phyloP scores from a whole-genome alignment of 2,797 vertebrate genomes.

The Aplochiton taeniatus region DNA sequence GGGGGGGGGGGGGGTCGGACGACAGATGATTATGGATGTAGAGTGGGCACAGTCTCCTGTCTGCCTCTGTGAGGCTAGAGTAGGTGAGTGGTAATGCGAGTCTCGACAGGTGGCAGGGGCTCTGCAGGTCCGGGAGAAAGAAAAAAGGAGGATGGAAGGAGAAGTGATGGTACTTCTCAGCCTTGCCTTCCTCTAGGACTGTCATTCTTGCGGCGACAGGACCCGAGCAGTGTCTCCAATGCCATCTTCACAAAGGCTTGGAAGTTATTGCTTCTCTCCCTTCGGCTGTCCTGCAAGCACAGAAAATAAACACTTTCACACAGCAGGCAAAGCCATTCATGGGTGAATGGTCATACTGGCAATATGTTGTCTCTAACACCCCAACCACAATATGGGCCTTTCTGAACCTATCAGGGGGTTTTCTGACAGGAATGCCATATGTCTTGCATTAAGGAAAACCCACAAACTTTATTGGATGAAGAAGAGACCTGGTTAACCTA shows the following conservation, averaged over 20 bases:
- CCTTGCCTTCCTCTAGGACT: conserved; percentile 63
- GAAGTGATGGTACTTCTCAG: conserved; percentile 42
- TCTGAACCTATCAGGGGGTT: no score
- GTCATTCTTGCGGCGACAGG: conserved; percentile 72
- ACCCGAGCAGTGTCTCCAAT: conserved; percentile 80
- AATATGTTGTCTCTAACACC: background rate
- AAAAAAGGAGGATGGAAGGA: background rate
- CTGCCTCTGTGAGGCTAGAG: conserved; percentile 37
- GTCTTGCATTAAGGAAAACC: no score
- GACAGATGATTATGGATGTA: conserved; percentile 62
- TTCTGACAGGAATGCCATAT: no score
- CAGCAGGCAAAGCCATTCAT: background rate
- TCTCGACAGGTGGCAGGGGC: conserved; percentile 36
- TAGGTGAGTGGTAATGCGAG: conserved; percentile 5
- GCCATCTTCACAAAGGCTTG: conserved; percentile 82
- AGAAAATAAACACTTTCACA: conserved; percentile 65
- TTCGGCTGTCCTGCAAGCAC: conserved; percentile 81
- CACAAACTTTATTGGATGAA: background rate
- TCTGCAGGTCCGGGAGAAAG: conserved; percentile 28
- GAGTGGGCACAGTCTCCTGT: conserved; percentile 50
- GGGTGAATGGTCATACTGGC: background rate
- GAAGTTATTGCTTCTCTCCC: conserved; percentile 86
- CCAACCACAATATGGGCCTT: no score
- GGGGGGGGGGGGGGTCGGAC: conserved; percentile 17
- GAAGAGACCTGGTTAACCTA: conserved; percentile 13